These are phyloP conservation scores for Dynastes hyllus DNA, from an alignment of 2,888 invertebrate species.

Conservation along the genomic window DNA sequence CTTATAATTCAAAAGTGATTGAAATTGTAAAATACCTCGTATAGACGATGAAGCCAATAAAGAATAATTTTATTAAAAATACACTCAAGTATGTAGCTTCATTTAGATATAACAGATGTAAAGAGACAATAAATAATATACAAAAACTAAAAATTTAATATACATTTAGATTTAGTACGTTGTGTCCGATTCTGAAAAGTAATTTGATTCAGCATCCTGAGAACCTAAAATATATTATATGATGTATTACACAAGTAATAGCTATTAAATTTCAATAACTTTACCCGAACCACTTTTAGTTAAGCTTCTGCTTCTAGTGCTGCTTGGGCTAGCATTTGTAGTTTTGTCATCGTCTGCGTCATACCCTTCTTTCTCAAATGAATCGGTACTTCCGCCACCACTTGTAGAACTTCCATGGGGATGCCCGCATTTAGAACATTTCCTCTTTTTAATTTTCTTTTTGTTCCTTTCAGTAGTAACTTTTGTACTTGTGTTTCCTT, in stretches of 20 bases:
- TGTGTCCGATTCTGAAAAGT: slow-evolving; percentile 22
- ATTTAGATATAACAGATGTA: not conserved
- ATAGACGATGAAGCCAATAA: no score
- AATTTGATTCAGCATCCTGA: slow-evolving; percentile 12
- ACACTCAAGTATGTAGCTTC: no score
- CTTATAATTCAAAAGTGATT: no score
- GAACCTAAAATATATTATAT: slow-evolving; percentile 21
- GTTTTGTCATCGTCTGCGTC: slow-evolving; percentile 1
- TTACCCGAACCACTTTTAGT: slow-evolving; percentile 36
- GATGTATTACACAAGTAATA: not conserved
- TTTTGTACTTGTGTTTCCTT: slow-evolving; percentile 28
- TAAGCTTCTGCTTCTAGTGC: slow-evolving; percentile 50
- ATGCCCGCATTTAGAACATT: slow-evolving; percentile 38
- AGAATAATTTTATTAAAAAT: no score
- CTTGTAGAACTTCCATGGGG: slow-evolving; percentile 16
- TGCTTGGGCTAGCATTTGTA: slow-evolving; percentile 52
- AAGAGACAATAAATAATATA: slow-evolving; percentile 2
- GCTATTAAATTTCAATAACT: not conserved
- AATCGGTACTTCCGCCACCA: slow-evolving; percentile 3
- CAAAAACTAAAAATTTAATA: slow-evolving; percentile 33
- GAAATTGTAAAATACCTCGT: no score
- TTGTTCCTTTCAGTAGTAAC: slow-evolving; percentile 30
- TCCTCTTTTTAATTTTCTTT: slow-evolving; percentile 31
- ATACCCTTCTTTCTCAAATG: not conserved
- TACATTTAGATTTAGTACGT: slow-evolving; percentile 9